Evolutionary conservation across 2,888 invertebrate species (phyloP).

Genomic region (Stenotaenia linearis): DNA sequence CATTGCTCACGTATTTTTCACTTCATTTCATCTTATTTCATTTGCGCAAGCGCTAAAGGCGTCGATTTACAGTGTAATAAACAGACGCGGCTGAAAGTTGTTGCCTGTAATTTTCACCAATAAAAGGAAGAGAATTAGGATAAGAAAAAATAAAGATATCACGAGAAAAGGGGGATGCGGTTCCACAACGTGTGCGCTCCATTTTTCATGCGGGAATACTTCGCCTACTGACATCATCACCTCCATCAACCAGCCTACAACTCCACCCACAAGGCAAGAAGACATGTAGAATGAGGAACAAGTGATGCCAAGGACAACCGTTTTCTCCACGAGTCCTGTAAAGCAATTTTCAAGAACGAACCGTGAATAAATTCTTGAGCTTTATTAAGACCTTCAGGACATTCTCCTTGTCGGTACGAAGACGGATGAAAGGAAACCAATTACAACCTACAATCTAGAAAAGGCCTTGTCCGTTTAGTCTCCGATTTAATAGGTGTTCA

Average conservation of each 20-base stretch:
- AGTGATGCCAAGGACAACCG: neutral
- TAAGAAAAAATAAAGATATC: neutral
- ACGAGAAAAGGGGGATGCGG: neutral
- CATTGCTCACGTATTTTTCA: neutral
- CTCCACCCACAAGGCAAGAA: neutral
- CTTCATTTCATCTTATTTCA: neutral
- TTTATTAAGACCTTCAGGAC: neutral
- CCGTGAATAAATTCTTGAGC: neutral
- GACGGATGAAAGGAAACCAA: neutral
- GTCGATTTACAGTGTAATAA: neutral
- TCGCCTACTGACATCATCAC: neutral
- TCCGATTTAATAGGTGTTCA: neutral
- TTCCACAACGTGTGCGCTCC: neutral
- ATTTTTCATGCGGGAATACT: neutral
- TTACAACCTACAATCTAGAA: neutral
- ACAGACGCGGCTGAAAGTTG: neutral
- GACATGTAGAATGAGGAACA: neutral
- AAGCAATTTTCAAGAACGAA: neutral
- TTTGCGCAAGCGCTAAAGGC: neutral
- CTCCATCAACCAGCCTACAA: neutral
- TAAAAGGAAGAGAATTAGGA: neutral
- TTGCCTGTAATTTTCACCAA: neutral
- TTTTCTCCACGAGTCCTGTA: neutral
- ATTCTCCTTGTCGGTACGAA: neutral
- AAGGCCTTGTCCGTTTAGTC: neutral